These are phyloP conservation scores for Quadriops clusia DNA, from an alignment of 2,888 invertebrate species.

Conservation along the genomic window DNA sequence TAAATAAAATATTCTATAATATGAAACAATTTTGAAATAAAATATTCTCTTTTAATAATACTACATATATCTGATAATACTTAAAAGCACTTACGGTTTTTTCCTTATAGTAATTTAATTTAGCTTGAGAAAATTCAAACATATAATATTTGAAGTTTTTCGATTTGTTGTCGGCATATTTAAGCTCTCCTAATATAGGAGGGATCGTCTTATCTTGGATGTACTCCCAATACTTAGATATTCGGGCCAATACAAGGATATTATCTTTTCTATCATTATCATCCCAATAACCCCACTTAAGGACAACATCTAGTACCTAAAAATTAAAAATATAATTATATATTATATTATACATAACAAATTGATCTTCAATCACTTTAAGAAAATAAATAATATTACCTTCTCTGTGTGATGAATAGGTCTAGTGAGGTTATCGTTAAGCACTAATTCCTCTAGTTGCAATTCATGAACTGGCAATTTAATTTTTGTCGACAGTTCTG, in stretches of 20 bases:
- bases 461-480: conserved; percentile 54
- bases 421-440: conserved; percentile 59
- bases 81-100: conserved; percentile 47
- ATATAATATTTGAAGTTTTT: conserved; percentile 64
- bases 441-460: conserved; percentile 69
- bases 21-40: conserved; percentile 25
- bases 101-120: conserved; percentile 67
- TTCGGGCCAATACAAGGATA: conserved; percentile 49
- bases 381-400: conserved; percentile 23
- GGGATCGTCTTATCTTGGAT: conserved; percentile 34
- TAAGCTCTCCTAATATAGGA: conserved; percentile 63
- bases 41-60: no score
- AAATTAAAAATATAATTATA: conserved; percentile 10
- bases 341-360: conserved; percentile 1
- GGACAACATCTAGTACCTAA: conserved; percentile 49
- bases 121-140: conserved; percentile 72
- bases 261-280: conserved; percentile 75
- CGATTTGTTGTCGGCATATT: conserved; percentile 61
- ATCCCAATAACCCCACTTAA: conserved; percentile 83
- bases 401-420: conserved; percentile 68
- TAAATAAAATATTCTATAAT: conserved; percentile 5
- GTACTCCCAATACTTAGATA: conserved; percentile 33
- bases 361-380: conserved; percentile 2
- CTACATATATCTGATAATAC: no score
- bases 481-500: conserved; percentile 55